Evolutionary conservation across 1,140 invertebrate genomes (phyloP), one percentile per base, ranked within the genome.

Genomic region (Pseudachorutes palmiensis): DNA sequence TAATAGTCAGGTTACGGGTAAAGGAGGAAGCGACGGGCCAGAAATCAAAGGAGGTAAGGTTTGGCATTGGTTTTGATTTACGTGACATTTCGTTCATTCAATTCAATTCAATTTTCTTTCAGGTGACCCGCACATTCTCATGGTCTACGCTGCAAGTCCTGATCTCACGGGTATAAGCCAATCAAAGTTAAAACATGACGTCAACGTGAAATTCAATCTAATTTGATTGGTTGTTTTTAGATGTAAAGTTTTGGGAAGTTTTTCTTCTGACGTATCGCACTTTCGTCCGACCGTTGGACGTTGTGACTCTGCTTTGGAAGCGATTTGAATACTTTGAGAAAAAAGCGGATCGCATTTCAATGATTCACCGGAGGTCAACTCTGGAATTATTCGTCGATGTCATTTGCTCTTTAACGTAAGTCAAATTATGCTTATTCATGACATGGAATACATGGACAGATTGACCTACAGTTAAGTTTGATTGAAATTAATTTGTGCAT

Each of bases 201-300:
- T n/a, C 81, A n/a, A n/a, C n/a, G n/a, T n/a, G n/a, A n/a, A n/a
- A n/a, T n/a, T n/a, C n/a, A n/a, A n/a, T n/a, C 3, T 9, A 59
- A 63, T 65, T 26, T 9, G 19, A 26, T 75, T 32, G 62, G 2
- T 62, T 67, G 31, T 58, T 59, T 77, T 80, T 33, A 92, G 92
- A 93, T 80, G 92, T 92, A 78, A 83, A 91, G 76, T 97, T 94
- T 81, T 92, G 95, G 83, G 94, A 97, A 82, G 94, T 94, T 41
- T 98, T 98, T 80, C 83, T 98, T 70, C 93, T 92, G 45, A 63
- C 61, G 2, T 98, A 97, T 79, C 84, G 94, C 72, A 97, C 94
- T 63, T 97, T 97, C 80, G 87, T 97, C 74, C 82, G 88, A 51
- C 91, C 94, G 19, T 78, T 87, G 64, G 89, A 91, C 68, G 81